Percentiles rank a stretch among this genome's conserved stretches.
Evolutionary conservation across 2,888 invertebrate genomes (phyloP).

Genomic region (Lasioglossum villosulum): DNA sequence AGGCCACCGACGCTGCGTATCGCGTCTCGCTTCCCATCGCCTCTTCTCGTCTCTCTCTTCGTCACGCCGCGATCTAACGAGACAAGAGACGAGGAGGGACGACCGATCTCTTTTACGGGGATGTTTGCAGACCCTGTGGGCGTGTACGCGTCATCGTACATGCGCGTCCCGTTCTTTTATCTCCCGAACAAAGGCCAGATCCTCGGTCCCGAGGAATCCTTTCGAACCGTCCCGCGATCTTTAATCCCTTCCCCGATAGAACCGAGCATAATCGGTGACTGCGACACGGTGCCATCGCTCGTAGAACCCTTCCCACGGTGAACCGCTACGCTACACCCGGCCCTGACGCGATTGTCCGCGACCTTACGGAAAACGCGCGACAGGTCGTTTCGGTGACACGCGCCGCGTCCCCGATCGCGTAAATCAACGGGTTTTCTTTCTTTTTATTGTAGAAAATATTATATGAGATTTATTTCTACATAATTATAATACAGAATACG

Average conservation of each 20-base stretch:
- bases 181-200: slow-evolving; percentile 9
- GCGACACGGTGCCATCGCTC: not conserved
- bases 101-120: slow-evolving; percentile 56
- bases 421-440: not conserved
- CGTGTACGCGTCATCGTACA: slow-evolving; percentile 62
- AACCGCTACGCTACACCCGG: not conserved
- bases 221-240: slow-evolving; percentile 2
- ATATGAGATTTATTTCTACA: too few relatives aligned
- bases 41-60: not conserved
- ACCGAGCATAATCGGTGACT: not conserved
- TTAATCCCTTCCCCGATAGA: slow-evolving; percentile 2
- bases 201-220: slow-evolving; percentile 5
- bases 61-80: not conserved
- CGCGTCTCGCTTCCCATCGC: not conserved
- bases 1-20: slow-evolving; percentile 5
- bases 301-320: not conserved
- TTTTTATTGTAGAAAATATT: too few relatives aligned
- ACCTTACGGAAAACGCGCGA: not conserved
- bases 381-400: slow-evolving; percentile 15
- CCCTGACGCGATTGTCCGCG: not conserved
- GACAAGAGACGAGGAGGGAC: not conserved
- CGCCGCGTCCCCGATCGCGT: not conserved
- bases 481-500: too few relatives aligned
- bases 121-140: slow-evolving; percentile 67
- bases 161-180: slow-evolving; percentile 49